A percentile compares a stretch with the other conserved stretches of the same genome.
Evolutionary conservation across 2,797 vertebrate species (phyloP).

Genomic region (Poecile montanus): DNA sequence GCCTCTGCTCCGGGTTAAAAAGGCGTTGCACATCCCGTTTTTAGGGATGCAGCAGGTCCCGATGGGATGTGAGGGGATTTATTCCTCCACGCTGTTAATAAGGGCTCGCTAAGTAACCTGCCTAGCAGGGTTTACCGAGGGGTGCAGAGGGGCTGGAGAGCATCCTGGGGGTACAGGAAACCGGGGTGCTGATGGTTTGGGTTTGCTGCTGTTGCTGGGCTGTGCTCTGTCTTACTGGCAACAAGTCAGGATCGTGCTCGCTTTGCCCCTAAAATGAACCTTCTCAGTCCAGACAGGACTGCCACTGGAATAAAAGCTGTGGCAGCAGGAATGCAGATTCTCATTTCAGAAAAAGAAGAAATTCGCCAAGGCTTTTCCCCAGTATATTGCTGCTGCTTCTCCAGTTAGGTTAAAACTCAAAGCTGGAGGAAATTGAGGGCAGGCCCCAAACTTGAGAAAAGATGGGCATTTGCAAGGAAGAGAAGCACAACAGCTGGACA

Average conservation of each 20-base stretch:
- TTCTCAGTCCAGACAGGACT: neutral
- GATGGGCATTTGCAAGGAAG: neutral
- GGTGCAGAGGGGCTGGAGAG: neutral
- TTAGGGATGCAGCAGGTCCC: neutral
- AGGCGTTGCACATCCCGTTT: neutral
- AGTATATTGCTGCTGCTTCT: neutral
- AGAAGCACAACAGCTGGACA: neutral
- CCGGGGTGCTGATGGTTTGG: neutral
- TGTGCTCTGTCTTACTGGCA: neutral
- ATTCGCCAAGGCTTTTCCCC: neutral
- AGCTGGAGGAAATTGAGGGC: neutral
- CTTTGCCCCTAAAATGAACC: neutral
- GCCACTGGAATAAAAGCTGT: neutral
- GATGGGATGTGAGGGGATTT: neutral
- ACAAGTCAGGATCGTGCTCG: neutral
- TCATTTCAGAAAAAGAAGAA: neutral
- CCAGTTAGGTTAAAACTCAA: neutral
- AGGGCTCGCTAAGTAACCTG: neutral
- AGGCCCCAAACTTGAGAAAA: neutral
- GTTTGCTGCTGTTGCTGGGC: neutral
- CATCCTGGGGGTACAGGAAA: neutral
- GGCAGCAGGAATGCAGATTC: neutral
- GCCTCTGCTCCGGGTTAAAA: neutral
- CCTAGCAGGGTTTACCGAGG: neutral
- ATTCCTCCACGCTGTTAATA: neutral